Conservation (phyloP, 2,888 invertebrate genomes). For the Coelopa pilipes region DNA sequence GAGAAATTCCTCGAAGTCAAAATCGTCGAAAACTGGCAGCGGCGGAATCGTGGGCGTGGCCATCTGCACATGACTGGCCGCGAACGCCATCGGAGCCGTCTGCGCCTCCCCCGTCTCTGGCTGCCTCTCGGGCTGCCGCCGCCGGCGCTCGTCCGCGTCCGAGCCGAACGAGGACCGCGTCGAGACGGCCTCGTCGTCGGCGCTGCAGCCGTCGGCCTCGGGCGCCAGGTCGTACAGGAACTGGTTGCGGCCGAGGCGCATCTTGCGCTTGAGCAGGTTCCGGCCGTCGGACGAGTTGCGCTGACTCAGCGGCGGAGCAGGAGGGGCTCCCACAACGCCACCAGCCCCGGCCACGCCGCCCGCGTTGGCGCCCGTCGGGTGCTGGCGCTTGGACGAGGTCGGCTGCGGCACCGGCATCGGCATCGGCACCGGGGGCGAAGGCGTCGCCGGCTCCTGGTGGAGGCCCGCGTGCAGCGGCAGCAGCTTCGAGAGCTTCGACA, state of each 20-base stretch:
- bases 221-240: constrained; percentile 65
- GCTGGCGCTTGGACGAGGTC: neutral
- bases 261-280: constrained; percentile 63
- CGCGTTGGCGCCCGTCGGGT: constrained; percentile 1
- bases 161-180: constrained; percentile 59
- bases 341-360: neutral
- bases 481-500: constrained; percentile 37
- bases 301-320: constrained; percentile 40
- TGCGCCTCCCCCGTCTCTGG: too few relatives aligned
- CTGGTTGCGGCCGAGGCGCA: constrained; percentile 66
- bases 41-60: constrained; percentile 51
- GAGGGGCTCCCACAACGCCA: neutral
- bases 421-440: too few relatives aligned
- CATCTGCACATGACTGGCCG: neutral
- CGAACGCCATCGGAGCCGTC: neutral
- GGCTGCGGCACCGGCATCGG: too few relatives aligned
- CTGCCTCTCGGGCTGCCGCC: too few relatives aligned
- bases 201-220: constrained; percentile 54
- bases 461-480: constrained; percentile 20
- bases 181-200: constrained; percentile 57
- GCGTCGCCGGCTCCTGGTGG: too few relatives aligned
- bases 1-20: constrained; percentile 75
- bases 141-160: constrained; percentile 47
- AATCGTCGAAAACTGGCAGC: constrained; percentile 70
- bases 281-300: constrained; percentile 58